A percentile compares a stretch with the other conserved stretches of the same genome.
Conservation (phyloP, 2,113 vertebrate genomes). For the Lontra canadensis region DNA sequence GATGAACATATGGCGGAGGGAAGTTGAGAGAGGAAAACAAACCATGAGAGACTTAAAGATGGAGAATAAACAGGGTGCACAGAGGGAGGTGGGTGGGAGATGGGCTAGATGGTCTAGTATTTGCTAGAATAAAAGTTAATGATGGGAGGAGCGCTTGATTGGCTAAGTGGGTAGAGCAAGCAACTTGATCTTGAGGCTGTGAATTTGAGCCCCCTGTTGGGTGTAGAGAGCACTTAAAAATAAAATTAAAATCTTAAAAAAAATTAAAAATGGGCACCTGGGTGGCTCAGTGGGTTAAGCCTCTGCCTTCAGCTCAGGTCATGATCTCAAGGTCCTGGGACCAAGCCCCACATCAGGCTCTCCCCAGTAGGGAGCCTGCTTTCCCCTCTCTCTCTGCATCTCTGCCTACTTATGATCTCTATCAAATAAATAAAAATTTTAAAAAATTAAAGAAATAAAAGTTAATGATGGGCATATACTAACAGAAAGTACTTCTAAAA, state of each 20-base stretch:
- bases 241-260: not conserved
- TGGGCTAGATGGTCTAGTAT: not conserved
- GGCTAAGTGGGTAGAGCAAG: not conserved
- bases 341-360: too few species aligned
- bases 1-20: not conserved
- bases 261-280: too few species aligned
- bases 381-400: too few species aligned
- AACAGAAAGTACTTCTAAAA: not conserved
- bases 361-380: too few species aligned
- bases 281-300: too few species aligned
- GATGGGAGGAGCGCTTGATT: not conserved
- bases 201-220: not conserved
- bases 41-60: not conserved
- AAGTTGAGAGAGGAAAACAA: not conserved
- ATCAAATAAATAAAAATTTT: too few species aligned
- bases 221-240: not conserved
- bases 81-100: not conserved
- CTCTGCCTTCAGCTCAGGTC: too few species aligned
- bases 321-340: too few species aligned
- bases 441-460: not conserved
- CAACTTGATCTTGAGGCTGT: not conserved
- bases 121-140: not conserved
- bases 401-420: too few species aligned
- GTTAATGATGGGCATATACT: not conserved
- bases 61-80: not conserved